Evolutionary conservation across 2,888 invertebrate species (phyloP).

Genomic region (Nephrotoma appendiculata): DNA sequence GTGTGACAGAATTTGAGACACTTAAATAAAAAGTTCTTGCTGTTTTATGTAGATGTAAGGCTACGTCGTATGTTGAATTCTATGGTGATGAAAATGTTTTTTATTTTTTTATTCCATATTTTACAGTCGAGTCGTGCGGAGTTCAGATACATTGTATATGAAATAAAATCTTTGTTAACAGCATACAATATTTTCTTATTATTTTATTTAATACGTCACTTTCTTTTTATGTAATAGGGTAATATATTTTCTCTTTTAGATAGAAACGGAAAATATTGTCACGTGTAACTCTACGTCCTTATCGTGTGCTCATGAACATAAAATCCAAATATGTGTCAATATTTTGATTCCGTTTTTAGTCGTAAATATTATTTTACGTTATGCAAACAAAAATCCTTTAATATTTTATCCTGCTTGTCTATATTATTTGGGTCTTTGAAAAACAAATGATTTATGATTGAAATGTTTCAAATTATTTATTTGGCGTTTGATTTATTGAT

Average conservation of each 20-base stretch:
- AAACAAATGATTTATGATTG: background rate
- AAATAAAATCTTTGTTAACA: background rate
- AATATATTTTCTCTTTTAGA: background rate
- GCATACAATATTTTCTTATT: background rate
- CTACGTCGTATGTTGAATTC: background rate
- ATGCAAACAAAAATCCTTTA: background rate
- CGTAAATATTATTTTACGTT: background rate
- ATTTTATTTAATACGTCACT: background rate
- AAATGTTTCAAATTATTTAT: background rate
- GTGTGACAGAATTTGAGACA: background rate
- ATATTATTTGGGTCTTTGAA: background rate
- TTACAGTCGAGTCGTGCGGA: too few species aligned
- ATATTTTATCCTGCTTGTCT: background rate
- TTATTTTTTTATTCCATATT: too few species aligned
- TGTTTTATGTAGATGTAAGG: too few species aligned
- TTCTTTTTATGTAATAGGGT: background rate
- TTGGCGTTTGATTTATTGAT: background rate
- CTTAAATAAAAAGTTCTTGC: background rate
- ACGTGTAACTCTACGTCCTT: too few species aligned
- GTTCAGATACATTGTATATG: background rate
- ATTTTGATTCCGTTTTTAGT: too few species aligned
- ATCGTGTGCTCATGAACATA: background rate
- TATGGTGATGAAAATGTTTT: background rate
- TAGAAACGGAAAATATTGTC: background rate
- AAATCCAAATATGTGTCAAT: too few species aligned